phyloP scores from a whole-genome alignment of 2,888 invertebrate genomes.

The Polydesmus complanatus region DNA sequence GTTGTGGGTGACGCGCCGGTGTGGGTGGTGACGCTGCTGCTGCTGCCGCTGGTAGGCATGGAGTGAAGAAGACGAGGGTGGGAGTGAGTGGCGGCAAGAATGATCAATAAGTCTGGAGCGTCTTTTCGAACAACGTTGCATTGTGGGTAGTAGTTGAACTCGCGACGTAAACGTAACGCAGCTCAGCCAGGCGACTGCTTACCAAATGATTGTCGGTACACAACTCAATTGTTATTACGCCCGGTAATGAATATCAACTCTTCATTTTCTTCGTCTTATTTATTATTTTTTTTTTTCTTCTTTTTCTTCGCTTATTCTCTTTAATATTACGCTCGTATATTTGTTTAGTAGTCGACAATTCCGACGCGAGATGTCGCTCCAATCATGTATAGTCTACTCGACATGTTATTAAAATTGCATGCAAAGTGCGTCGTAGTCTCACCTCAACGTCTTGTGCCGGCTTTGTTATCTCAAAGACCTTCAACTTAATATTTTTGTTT shows the following conservation, averaged over 20 bases:
- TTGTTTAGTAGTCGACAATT: too few species aligned
- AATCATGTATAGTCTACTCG: too few species aligned
- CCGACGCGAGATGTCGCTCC: too few species aligned
- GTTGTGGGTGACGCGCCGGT: not conserved
- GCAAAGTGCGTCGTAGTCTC: too few species aligned
- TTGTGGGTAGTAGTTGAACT: not conserved
- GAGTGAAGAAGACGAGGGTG: not conserved
- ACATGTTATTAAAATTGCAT: too few species aligned
- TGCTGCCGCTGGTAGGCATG: too few species aligned
- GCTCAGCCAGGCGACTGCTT: not conserved
- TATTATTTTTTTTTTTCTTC: not conserved
- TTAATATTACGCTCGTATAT: not conserved
- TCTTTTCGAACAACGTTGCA: not conserved
- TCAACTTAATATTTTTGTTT: too few species aligned
- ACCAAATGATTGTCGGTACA: too few species aligned
- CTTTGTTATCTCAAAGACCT: too few species aligned
- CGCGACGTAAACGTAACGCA: not conserved
- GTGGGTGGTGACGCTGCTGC: not conserved
- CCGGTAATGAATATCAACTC: not conserved
- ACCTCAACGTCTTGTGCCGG: too few species aligned
- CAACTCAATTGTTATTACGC: too few species aligned
- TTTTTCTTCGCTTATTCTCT: not conserved
- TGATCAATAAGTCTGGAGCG: not conserved
- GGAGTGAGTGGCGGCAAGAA: not conserved
- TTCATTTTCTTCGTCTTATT: not conserved